These are phyloP conservation scores for Heliothis virescens DNA, from an alignment of 1,140 invertebrate species.

Conservation along the genomic window DNA sequence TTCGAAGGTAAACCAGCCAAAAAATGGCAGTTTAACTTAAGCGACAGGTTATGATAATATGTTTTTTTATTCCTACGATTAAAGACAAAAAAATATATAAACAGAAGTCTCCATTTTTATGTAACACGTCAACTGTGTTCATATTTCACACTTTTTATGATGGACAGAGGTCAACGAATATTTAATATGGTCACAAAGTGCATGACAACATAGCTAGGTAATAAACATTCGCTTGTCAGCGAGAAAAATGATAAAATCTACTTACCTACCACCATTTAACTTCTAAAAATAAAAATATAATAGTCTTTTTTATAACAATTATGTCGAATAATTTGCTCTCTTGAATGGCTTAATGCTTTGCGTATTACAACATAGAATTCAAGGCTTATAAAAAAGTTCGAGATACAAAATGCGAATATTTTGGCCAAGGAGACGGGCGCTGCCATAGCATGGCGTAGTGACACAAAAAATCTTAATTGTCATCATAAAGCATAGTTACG, in stretches of 20 bases:
- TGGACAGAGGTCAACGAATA: too few relatives aligned
- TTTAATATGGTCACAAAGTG: too few relatives aligned
- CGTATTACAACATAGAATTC: constrained; percentile 16
- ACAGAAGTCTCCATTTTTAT: background rate
- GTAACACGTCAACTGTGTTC: too few relatives aligned
- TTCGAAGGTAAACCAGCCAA: background rate
- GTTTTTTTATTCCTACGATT: background rate
- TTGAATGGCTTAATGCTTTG: background rate
- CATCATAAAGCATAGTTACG: constrained; percentile 19
- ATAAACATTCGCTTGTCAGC: too few relatives aligned
- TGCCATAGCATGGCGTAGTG: constrained; percentile 24
- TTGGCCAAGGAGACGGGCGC: constrained; percentile 28
- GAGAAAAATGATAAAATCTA: too few relatives aligned
- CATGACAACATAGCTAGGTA: too few relatives aligned
- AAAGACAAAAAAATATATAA: background rate
- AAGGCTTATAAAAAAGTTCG: constrained; percentile 17
- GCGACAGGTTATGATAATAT: background rate
- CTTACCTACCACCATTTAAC: too few relatives aligned
- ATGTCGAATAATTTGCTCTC: background rate
- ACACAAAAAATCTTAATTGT: constrained; percentile 37
- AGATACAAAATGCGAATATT: constrained; percentile 19
- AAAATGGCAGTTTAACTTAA: background rate
- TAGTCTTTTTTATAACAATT: background rate
- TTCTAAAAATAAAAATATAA: background rate
- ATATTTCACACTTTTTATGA: too few relatives aligned